Conservation (phyloP, 2,113 vertebrate genomes). For the Nothocercus julius region DNA sequence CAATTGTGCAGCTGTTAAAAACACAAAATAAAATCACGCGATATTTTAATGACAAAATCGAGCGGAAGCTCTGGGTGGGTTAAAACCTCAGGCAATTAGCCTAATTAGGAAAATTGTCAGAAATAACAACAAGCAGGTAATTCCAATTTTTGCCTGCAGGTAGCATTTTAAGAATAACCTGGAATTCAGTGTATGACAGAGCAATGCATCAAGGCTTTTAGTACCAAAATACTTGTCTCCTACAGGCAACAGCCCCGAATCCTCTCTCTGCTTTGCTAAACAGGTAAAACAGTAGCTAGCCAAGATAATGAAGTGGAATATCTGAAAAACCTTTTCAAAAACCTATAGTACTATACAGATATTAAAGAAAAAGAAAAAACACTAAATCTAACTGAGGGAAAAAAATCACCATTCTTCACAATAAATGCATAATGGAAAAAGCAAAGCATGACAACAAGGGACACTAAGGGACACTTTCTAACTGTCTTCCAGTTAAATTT, state of each 20-base stretch:
- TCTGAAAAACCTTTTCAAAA: neutral
- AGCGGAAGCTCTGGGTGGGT: neutral
- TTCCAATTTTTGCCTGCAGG: neutral
- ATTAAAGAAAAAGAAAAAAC: neutral
- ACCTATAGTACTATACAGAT: too few species aligned
- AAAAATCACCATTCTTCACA: neutral
- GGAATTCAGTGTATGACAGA: neutral
- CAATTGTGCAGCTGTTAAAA: neutral
- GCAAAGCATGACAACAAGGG: neutral
- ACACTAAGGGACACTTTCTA: neutral
- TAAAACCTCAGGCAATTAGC: neutral
- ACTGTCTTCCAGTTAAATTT: neutral
- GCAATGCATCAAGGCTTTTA: neutral
- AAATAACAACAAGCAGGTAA: neutral
- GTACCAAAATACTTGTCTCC: neutral
- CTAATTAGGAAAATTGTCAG: neutral
- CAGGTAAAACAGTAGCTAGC: neutral
- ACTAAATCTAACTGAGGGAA: neutral
- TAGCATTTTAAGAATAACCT: neutral
- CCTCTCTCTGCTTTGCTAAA: neutral
- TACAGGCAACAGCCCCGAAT: neutral
- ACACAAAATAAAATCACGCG: neutral
- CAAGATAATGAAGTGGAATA: neutral
- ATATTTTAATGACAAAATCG: neutral
- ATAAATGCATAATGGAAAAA: rapidly evolving